phyloP scores from a whole-genome alignment of 2,113 vertebrate species.

The Mustela nigripes region DNA sequence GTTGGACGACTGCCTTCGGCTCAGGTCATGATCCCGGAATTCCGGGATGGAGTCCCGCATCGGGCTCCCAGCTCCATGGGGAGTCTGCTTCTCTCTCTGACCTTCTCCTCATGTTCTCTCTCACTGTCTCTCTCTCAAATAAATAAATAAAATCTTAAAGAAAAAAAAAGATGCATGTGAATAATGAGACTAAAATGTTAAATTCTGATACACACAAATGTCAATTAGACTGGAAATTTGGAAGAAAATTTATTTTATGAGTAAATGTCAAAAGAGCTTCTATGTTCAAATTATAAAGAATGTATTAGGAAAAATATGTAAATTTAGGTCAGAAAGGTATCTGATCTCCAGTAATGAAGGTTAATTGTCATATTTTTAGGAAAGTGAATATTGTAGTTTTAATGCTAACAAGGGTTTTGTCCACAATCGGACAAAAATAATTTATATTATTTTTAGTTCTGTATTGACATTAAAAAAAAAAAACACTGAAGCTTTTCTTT shows the following conservation, averaged over 20 bases:
- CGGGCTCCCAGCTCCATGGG: too few species aligned
- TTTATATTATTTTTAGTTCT: slow-evolving; percentile 58
- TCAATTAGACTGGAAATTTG: slow-evolving; percentile 4
- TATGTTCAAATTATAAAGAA: slow-evolving; percentile 47
- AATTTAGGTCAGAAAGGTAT: slow-evolving; percentile 29
- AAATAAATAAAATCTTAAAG: too few species aligned
- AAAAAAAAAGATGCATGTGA: neutral
- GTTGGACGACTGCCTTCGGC: too few species aligned
- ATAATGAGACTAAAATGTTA: neutral
- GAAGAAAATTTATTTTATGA: slow-evolving; percentile 15
- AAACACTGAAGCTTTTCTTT: slow-evolving; percentile 64
- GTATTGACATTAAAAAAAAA: slow-evolving; percentile 66
- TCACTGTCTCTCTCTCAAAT: too few species aligned
- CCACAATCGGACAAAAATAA: slow-evolving; percentile 36
- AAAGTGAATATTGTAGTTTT: neutral
- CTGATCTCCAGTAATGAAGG: slow-evolving; percentile 22
- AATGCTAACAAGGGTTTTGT: slow-evolving; percentile 34
- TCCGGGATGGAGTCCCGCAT: too few species aligned
- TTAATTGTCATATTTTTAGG: slow-evolving; percentile 58
- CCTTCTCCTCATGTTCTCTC: too few species aligned
- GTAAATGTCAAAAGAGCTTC: slow-evolving; percentile 50
- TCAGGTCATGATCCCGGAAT: too few species aligned
- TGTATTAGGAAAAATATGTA: neutral
- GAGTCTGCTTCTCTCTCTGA: too few species aligned
- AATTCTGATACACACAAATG: neutral